Base-by-base conservation (phyloP, 2,888 invertebrate genomes). In the Orthosia gracilis region DNA sequence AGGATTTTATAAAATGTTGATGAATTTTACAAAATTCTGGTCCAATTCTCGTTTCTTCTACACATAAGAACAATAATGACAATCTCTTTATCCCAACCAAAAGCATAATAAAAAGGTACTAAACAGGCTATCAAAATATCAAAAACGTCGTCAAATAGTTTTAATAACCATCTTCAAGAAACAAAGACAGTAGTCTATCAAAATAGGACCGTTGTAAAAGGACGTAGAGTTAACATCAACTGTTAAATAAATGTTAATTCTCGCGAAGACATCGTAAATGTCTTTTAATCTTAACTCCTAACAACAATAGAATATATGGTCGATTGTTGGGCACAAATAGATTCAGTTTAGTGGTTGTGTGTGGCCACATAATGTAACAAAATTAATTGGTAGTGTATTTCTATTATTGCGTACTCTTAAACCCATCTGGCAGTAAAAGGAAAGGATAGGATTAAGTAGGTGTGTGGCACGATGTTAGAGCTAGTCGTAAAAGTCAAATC, bases 241-340 rank as follows among this genome's bases (percentile, higher is more conserved):
- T 55, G 57, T 82, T 80, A 81, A 84, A 69, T 69, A 74, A 49
- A 62, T 54, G 55, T 82, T 87, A 58, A 82, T 73, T 49, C 57
- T 52, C 54, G 57, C 26, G 55, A 76, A 82, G 74, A 84, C 75
- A 80, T 76, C 86, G 80, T 86, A 78, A 87, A 87, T 59, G 65
- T 82, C 73, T 70, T 75, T 61, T 69, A 77, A 76, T 80, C 73
- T 77, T 57, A 65, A 57, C 73, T 85, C 26, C 71, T 76, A 73
- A 58, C 26, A n/a, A 59, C 58, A 58, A 55, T 47, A 70, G 26
- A 72, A 71, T 77, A 40, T 71, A 82, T 64, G 52, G 59, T 1
- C 23, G 49, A 65, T 64, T 68, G 15, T 72, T 57, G 11, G 40
- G 5, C 50, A 40, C n/a, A 71, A 84, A 80, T 62, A 69, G 58